phyloP scores from a whole-genome alignment of 2,113 vertebrate species.

The Sterrhoptilus dennistouni region DNA sequence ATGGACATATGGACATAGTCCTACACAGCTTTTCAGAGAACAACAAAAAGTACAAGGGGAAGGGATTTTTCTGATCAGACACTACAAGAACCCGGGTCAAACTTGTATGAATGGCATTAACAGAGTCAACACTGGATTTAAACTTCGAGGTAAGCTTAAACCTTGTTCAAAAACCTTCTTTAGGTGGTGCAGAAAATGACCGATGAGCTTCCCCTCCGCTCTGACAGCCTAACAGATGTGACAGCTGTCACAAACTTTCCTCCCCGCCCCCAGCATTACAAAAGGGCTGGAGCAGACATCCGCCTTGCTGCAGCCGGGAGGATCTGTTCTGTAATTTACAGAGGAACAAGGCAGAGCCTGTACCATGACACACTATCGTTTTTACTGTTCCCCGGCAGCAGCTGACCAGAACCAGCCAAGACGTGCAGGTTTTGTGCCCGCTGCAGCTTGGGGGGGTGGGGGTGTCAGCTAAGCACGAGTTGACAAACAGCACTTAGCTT shows the following conservation, averaged over 20 bases:
- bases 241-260: slow-evolving; percentile 6
- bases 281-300: not conserved
- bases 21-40: not conserved
- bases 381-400: not conserved
- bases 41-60: not conserved
- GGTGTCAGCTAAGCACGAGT: not conserved
- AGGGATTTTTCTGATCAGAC: not conserved
- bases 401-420: not conserved
- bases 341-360: slow-evolving; percentile 55
- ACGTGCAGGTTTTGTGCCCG: not conserved
- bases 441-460: accelerated
- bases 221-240: not conserved
- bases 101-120: not conserved
- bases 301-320: not conserved
- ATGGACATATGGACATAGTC: not conserved
- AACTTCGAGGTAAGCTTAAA: not conserved
- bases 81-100: not conserved
- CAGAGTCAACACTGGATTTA: not conserved
- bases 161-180: not conserved
- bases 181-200: not conserved
- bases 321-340: slow-evolving; percentile 18
- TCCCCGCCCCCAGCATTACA: not conserved
- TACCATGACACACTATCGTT: not conserved
- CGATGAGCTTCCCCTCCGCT: not conserved
- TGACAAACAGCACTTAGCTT: slow-evolving; percentile 26